Percentiles rank a stretch among this genome's conserved stretches.
These are phyloP conservation scores for Podargus strigoides DNA, from an alignment of 2,797 vertebrate species.

Conservation along the genomic window DNA sequence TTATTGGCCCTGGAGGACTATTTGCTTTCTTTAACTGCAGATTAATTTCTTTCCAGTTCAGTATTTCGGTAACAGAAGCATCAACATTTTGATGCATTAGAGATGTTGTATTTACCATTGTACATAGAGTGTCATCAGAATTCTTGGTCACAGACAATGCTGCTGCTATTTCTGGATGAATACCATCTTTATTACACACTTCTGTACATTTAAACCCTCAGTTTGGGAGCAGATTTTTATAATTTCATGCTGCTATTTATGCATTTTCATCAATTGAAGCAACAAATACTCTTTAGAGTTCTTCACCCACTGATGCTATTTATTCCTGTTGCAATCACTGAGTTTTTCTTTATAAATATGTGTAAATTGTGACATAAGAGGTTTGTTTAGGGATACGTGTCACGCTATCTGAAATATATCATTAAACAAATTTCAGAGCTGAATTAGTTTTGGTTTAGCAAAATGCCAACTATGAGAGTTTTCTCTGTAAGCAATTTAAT, in stretches of 20 bases:
- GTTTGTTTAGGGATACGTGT: neutral
- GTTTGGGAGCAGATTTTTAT: neutral
- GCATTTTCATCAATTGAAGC: neutral
- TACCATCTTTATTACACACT: neutral
- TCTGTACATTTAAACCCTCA: neutral
- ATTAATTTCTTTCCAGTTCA: neutral
- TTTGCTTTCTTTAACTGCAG: constrained; percentile 2
- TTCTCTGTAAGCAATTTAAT: neutral
- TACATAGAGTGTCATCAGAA: neutral
- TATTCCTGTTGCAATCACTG: neutral
- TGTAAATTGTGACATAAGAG: neutral
- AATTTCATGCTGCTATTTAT: neutral
- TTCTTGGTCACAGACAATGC: neutral
- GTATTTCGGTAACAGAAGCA: neutral
- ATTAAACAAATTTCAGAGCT: constrained; percentile 30
- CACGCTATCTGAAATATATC: neutral
- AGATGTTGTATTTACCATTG: neutral
- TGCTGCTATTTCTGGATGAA: constrained; percentile 13
- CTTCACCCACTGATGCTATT: neutral
- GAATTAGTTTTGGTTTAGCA: neutral
- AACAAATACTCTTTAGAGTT: neutral
- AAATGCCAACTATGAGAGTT: neutral
- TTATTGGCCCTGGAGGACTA: neutral
- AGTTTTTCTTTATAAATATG: neutral
- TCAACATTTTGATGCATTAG: neutral